Conservation (phyloP, 1,140 invertebrate genomes). For the Gryon sp. region DNA sequence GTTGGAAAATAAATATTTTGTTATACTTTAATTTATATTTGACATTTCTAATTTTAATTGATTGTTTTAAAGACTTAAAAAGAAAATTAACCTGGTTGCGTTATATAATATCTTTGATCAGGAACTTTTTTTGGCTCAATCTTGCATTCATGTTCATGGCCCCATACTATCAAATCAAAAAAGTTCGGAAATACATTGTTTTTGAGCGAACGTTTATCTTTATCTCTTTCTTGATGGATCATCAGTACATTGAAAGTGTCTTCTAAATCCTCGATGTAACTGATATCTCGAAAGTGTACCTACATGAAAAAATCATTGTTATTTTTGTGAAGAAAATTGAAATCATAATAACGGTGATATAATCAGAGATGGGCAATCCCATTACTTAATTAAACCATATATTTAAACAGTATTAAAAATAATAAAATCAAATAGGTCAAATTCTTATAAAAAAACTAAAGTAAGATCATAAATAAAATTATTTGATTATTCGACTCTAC, state of each 20-base stretch:
- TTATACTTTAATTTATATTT: background rate
- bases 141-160: conserved; percentile 97
- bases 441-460: too few relatives aligned
- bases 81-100: conserved; percentile 87
- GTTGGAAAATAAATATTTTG: background rate
- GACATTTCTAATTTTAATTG: background rate
- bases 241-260: conserved; percentile 96
- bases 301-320: conserved; percentile 8
- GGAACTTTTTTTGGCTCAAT: conserved; percentile 86
- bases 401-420: too few relatives aligned
- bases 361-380: too few relatives aligned
- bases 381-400: too few relatives aligned
- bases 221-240: conserved; percentile 95
- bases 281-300: conserved; percentile 43
- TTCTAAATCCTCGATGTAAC: conserved; percentile 83
- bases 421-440: too few relatives aligned
- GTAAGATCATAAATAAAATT: too few relatives aligned
- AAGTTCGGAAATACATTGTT: conserved; percentile 92
- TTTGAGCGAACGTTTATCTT: conserved; percentile 86
- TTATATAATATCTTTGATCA: conserved; percentile 85
- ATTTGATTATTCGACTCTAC: too few relatives aligned
- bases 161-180: conserved; percentile 96
- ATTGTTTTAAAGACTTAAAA: background rate
- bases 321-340: background rate
- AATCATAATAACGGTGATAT: background rate